Evolutionary conservation across 2,797 vertebrate species (phyloP).

Genomic region (Sylvia borin): DNA sequence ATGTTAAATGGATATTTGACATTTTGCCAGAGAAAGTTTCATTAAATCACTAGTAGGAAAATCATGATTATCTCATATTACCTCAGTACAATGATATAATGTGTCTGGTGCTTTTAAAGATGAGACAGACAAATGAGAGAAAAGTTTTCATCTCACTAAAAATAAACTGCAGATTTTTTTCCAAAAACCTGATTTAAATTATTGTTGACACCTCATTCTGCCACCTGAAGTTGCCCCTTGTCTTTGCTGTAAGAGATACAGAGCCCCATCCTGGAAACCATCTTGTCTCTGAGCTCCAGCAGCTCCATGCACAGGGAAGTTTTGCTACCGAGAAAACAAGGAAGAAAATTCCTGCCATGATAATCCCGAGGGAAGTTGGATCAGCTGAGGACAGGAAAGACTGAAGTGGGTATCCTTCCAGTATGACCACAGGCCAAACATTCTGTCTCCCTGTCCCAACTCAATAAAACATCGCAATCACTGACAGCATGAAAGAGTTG

Average conservation of each 20-base stretch:
- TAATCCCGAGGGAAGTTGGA: not conserved
- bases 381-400: not conserved
- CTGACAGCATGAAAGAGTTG: not conserved
- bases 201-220: not conserved
- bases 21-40: constrained; percentile 49
- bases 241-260: not conserved
- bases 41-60: constrained; percentile 56
- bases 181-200: not conserved
- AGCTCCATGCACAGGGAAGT: not conserved
- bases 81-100: constrained; percentile 48
- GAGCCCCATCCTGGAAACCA: not conserved
- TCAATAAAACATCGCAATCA: not conserved
- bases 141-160: not conserved
- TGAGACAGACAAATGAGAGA: not conserved
- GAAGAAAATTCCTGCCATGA: not conserved
- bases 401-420: not conserved
- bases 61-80: constrained; percentile 53
- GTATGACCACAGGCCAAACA: not conserved
- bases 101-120: constrained; percentile 41
- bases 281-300: not conserved
- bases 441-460: not conserved
- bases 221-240: not conserved
- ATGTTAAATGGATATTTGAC: constrained; percentile 60
- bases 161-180: not conserved
- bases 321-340: not conserved